A percentile compares a stretch with the other conserved stretches of the same genome.
Evolutionary conservation across 2,888 invertebrate genomes (phyloP).

Genomic region (Pachliopta kotzebuea): DNA sequence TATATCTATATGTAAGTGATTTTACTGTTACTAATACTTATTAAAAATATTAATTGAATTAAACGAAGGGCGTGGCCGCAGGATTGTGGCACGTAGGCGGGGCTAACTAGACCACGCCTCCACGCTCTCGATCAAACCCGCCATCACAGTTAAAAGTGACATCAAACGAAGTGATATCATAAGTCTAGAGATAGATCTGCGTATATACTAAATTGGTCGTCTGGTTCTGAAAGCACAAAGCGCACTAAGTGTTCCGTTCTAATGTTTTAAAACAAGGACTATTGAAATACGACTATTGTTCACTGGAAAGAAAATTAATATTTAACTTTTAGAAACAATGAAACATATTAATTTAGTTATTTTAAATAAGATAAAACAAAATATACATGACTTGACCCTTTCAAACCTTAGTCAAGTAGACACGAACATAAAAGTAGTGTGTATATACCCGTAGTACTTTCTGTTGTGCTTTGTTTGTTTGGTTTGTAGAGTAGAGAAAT

Average conservation of each 20-base stretch:
- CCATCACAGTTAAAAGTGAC: constrained; percentile 33
- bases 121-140: constrained; percentile 31
- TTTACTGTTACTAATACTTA: not conserved
- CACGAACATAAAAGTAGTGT: no score
- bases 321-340: no score
- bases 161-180: constrained; percentile 30
- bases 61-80: constrained; percentile 41
- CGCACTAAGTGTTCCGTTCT: constrained; percentile 18
- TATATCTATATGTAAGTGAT: not conserved
- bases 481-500: no score
- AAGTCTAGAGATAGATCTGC: constrained; percentile 21
- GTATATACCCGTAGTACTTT: no score
- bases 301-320: not conserved
- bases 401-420: no score
- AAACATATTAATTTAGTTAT: no score
- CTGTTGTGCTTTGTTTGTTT: no score
- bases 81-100: constrained; percentile 39
- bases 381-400: no score
- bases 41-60: constrained; percentile 41
- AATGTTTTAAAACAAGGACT: constrained; percentile 18
- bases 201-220: constrained; percentile 22
- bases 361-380: no score
- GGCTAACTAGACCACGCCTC: constrained; percentile 37
- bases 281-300: constrained; percentile 7
- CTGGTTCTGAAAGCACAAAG: constrained; percentile 26